Evolutionary conservation across 2,888 invertebrate species (phyloP), one percentile per base, ranked within the genome.

Genomic region (Luperina nickerlii): DNA sequence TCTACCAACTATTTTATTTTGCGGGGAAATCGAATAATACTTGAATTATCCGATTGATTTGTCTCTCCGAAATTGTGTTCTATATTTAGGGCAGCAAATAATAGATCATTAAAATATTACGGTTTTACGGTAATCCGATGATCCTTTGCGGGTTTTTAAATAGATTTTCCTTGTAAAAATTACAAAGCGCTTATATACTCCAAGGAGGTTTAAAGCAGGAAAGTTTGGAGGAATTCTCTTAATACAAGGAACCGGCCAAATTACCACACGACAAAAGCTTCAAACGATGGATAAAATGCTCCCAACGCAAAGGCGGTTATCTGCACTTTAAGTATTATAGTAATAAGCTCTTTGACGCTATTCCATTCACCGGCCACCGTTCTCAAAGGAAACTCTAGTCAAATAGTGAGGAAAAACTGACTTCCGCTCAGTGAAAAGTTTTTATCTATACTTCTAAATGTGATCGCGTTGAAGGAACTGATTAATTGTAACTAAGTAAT

Each of bases 281-380:
- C 69, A 78, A 87, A 84, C 79, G 81, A 79, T 65, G 74, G 74
- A 83, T 76, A 84, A 82, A 87, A 75, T 69, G 63, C n/a, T 77
- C 32, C 57, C 65, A 74, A 83, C 38, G 66, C 73, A 76, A 76
- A 78, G 70, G 32, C 74, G 48, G 76, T 72, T 81, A 78, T 85
- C 80, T 87, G 69, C 76, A 82, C 85, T 87, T 84, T 87, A n/a
- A n/a, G n/a, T n/a, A n/a, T 85, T 84, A 83, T 82, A 87, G 85
- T 84, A 87, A 86, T 88, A 88, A 89, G 86, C 87, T 86, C 83
- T 88, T 88, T 84, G 80, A 82, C 78, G 76, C 79, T 32, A 78
- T 82, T 79, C 74, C 69, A 78, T 89, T 88, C 85, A 79, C 69
- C 45, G 77, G 77, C 74, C 45, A 74, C 65, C 80, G 63, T 80